phyloP scores from a whole-genome alignment of 1,140 invertebrate genomes.

The Eurosta solidaginis region DNA sequence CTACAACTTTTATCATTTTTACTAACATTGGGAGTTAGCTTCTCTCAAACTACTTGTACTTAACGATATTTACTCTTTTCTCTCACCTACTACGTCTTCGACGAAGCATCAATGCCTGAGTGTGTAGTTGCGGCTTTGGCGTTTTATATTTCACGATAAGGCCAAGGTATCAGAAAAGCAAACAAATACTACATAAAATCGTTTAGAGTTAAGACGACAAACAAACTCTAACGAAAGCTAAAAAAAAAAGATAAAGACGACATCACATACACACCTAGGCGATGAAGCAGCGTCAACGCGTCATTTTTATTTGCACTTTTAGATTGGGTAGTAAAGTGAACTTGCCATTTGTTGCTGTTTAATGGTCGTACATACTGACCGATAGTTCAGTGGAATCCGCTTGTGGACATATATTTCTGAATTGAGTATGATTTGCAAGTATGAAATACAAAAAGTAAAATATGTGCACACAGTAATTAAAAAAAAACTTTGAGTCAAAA shows the following conservation, averaged over 20 bases:
- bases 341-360: slow-evolving; percentile 10
- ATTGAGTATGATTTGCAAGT: not conserved
- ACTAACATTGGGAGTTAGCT: not conserved
- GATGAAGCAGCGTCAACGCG: not conserved
- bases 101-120: not conserved
- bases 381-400: not conserved
- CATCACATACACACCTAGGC: not conserved
- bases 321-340: not conserved
- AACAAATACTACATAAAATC: not conserved
- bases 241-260: not conserved
- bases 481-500: slow-evolving; percentile 22
- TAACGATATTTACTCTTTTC: not conserved
- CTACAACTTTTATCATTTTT: not conserved
- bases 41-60: not conserved
- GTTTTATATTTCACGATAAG: slow-evolving; percentile 3
- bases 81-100: too few species aligned
- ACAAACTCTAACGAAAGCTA: not conserved
- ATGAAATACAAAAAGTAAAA: not conserved
- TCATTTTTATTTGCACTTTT: not conserved
- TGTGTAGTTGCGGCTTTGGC: not conserved
- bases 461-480: not conserved
- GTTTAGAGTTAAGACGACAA: not conserved
- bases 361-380: not conserved
- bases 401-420: not conserved
- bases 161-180: not conserved